Evolutionary conservation across 2,888 invertebrate species (phyloP), one percentile per base, ranked within the genome.

Genomic region (Oxystoma pomonae): DNA sequence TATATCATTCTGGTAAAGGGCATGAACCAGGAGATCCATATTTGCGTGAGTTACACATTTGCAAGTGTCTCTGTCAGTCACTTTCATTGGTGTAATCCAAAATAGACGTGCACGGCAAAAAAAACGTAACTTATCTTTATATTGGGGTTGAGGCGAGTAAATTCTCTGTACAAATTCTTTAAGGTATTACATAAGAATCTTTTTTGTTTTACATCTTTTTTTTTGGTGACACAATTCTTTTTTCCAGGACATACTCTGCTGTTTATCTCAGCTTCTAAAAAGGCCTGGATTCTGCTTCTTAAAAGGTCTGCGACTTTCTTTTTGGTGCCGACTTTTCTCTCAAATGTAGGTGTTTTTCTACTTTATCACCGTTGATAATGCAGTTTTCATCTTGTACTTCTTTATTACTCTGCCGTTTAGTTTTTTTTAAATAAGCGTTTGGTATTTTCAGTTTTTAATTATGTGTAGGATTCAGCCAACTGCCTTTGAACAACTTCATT

Each of bases 41-140:
- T 58, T 58, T 1, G 50, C n/a, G 49, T 58, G 51, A 2, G 17
- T 7, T 35, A 7, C 17, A 53, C 59, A 59, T 17, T 52, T 16
- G 21, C 59, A 59, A 5, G 59, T 52, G 20, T 59, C n/a, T 20
- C 59, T 50, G 18, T 52, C 12, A 20, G 20, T 20, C n/a, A 35
- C 16, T 20, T 51, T 59, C 1, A 52, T 51, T 1, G 9, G 5
- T 20, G 20, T 9, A 53, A 59, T 20, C 59, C 52, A 59, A 20
- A 59, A 59, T 16, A 52, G 52, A 5, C 59, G 20, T 16, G 52
- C 20, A 7, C 20, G 20, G 17, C 59, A 59, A 51, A 59, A 59
- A 18, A 21, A 20, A 20, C 1, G 21, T 59, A 59, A 20, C 59
- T 53, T 7, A 51, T 20, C 51, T 12, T 16, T 2, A 12, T 16